Evolutionary conservation across 2,888 invertebrate genomes (phyloP), one percentile per base, ranked within the genome.

Genomic region (Seira musarum): DNA sequence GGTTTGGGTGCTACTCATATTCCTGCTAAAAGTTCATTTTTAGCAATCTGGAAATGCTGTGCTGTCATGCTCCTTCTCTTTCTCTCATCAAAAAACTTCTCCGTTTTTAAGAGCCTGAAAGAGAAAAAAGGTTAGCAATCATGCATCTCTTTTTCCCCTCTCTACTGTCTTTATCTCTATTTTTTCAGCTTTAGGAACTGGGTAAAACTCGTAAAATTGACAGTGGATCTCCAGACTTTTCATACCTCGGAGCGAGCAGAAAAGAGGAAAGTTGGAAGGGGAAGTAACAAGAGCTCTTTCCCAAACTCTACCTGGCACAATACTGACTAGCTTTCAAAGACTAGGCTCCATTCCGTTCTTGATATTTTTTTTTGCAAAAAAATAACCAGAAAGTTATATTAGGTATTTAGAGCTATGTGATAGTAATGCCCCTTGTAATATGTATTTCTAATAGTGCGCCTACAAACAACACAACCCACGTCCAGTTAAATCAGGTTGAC

Each of bases 81-180:
- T 49, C 49, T n/a, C 49, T 68, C 22, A 22, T 40, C 53, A 40
- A 40, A 49, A 10, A 68, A 49, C 68, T 68, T 53, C 40, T 53
- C 10, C 1, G n/a, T 17, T 19, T 24, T 30, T 65, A 30, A 49
- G 53, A 49, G 53, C 49, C 22, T 68, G 61, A 61, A 61, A 15
- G 21, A 22, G 24, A 53, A 68, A 68, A 68, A 49, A 60, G 70
- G 70, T 35, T 30, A 70, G 60, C 61, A 70, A 46, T 40, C 35
- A 72, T 64, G 49, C 49, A 49, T 49, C 49, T 49, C 3, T n/a
- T 17, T 25, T 13, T 63, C 63, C 13, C 22, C 8, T 21, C 63
- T 63, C 25, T 17, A 17, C 6, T 63, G 25, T 63, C 63, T 24
- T 63, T 63, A 63, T 63, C 63, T 63, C 25, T 63, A 63, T 63